Evolutionary conservation across 2,888 invertebrate genomes (phyloP), one percentile per base, ranked within the genome.

Genomic region (Lasioglossum marginatum): DNA sequence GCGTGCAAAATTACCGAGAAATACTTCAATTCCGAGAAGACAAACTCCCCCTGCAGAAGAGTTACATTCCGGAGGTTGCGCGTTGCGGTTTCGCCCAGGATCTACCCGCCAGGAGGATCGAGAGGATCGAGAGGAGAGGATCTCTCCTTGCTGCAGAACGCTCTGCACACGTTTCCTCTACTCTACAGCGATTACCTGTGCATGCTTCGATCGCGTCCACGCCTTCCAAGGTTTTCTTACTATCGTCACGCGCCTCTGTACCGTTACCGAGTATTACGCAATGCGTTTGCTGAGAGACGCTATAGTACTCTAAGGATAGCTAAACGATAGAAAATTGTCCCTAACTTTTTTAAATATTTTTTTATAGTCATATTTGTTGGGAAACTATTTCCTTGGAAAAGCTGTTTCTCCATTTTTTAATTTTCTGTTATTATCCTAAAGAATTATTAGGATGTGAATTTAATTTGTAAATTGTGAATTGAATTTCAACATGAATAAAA

Each of bases 51-150:
- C 60, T 27, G 19, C 66, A 27, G 23, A 52, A 52, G 71, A 79
- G 74, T 80, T 76, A 72, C 86, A 81, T 87, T 85, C 87, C 82
- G 77, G 19, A 52, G n/a, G 75, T 60, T 71, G 81, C 52, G 84
- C 81, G 77, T 60, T 71, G 81, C 52, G 86, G 84, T 84, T 84
- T 76, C 78, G 48, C 27, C 37, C 43, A 43, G 60, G 60, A 60
- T 60, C 60, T 60, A 60, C 60, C 27, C 27, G 27, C 27, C 60
- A 2, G 27, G 27, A 60, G 60, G 60, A 60, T 60, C 57, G 27
- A 27, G 57, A 48, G 48, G 57, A 60, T 60, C 60, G 2, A n/a
- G n/a, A n/a, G 4, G 23, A 52, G 8, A 52, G 52, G 52, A 52
- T 52, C 23, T 52, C 8, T 52, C 52, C 19, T 52, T 2, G 27